phyloP scores from a whole-genome alignment of 1,140 invertebrate genomes.

The Drosophila varians region DNA sequence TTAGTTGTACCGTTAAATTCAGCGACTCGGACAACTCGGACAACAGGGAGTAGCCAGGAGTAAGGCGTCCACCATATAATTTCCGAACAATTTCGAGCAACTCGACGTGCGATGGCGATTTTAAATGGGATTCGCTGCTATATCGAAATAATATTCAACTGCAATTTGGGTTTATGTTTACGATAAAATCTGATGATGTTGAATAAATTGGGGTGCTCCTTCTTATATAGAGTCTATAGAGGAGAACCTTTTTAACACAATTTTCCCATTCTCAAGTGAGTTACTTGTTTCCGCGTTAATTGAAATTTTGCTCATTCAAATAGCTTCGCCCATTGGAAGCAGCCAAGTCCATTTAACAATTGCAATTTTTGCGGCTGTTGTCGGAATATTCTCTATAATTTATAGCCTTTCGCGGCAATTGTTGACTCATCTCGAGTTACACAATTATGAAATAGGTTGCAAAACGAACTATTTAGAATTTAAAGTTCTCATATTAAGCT shows the following conservation, averaged over 20 bases:
- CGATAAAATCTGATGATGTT: conserved; percentile 29
- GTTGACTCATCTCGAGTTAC: conserved; percentile 31
- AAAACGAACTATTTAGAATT: not conserved
- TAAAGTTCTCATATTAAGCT: not conserved
- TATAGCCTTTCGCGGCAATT: conserved; percentile 16
- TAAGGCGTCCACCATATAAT: conserved; percentile 48
- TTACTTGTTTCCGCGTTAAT: conserved; percentile 18
- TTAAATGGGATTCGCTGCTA: conserved; percentile 47
- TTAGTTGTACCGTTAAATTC: conserved; percentile 63
- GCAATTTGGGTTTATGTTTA: conserved; percentile 41
- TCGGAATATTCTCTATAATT: conserved; percentile 13
- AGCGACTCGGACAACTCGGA: not conserved
- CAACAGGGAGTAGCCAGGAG: conserved; percentile 1
- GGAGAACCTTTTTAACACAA: no score
- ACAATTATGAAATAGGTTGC: conserved; percentile 2
- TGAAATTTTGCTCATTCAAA: conserved; percentile 27
- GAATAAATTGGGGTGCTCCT: conserved; percentile 13
- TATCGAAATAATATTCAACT: conserved; percentile 1
- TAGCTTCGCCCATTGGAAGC: conserved; percentile 5
- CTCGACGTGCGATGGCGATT: conserved; percentile 29
- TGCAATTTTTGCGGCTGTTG: conserved; percentile 1
- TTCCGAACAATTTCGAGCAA: conserved; percentile 46
- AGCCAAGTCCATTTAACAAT: not conserved
- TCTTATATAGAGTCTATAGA: no score
- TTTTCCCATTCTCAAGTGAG: no score